Evolutionary conservation across 2,797 vertebrate species (phyloP).

Genomic region (Falco cherrug): DNA sequence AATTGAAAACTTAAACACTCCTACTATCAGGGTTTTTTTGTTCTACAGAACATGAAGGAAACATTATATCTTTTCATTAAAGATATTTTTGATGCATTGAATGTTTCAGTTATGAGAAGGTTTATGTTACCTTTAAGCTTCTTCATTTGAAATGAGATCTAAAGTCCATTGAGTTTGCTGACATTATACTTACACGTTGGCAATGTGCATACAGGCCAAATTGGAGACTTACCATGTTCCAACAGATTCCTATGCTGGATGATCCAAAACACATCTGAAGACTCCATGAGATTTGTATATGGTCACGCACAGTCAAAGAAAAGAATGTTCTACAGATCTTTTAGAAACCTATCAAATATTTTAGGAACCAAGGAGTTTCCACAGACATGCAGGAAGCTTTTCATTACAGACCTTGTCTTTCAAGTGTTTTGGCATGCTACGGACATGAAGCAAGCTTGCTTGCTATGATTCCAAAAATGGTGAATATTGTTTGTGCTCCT

Average conservation of each 20-base stretch:
- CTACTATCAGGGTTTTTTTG: background rate
- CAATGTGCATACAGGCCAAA: background rate
- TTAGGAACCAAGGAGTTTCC: background rate
- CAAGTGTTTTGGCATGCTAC: background rate
- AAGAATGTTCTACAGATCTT: background rate
- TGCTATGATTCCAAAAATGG: background rate
- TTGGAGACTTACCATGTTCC: rapidly evolving
- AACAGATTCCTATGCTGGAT: background rate
- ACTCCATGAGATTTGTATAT: background rate
- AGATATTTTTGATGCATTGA: background rate
- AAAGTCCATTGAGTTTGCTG: background rate
- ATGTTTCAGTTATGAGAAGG: background rate
- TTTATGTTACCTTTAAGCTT: background rate
- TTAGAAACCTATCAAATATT: background rate
- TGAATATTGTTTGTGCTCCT: background rate
- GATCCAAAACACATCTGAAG: background rate
- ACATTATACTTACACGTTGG: background rate
- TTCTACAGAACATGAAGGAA: background rate
- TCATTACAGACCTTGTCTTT: background rate
- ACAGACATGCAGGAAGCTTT: rapidly evolving
- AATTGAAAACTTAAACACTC: background rate
- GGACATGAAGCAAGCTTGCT: background rate
- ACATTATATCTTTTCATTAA: rapidly evolving
- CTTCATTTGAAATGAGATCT: background rate
- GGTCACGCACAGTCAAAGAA: background rate